A percentile compares a stretch with the other conserved stretches of the same genome.
Evolutionary conservation across 1,140 invertebrate genomes (phyloP).

Genomic region (Maniola jurtina): DNA sequence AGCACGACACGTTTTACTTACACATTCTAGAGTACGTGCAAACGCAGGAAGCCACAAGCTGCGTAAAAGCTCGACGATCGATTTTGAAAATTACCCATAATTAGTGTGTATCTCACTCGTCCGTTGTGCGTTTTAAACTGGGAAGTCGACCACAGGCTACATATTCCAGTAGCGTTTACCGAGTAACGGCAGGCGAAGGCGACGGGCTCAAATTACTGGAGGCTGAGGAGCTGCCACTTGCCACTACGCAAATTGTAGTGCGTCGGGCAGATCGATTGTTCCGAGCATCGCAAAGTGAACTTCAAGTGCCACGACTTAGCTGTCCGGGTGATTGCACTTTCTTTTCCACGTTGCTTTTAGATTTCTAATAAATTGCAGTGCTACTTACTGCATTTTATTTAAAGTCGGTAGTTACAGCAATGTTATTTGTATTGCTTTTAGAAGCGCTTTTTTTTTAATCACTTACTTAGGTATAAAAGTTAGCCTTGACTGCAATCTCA

Average conservation of each 20-base stretch:
- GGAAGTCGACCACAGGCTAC: constrained; percentile 65
- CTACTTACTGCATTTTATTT: constrained; percentile 15
- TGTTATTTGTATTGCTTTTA: neutral
- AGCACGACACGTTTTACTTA: constrained; percentile 39
- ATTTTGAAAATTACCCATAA: constrained; percentile 78
- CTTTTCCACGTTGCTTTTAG: constrained; percentile 23
- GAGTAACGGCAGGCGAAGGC: constrained; percentile 68
- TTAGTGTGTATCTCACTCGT: constrained; percentile 73
- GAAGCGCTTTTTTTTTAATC: too few species aligned
- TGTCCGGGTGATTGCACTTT: constrained; percentile 25
- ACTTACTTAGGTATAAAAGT: too few species aligned
- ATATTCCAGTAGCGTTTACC: constrained; percentile 77
- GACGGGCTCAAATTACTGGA: constrained; percentile 73
- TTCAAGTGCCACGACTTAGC: constrained; percentile 30
- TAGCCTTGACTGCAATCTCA: too few species aligned
- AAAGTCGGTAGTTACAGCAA: neutral
- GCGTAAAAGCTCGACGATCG: constrained; percentile 69
- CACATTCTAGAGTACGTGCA: constrained; percentile 49
- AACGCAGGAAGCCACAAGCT: constrained; percentile 66
- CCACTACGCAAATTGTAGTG: constrained; percentile 71
- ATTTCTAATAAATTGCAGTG: constrained; percentile 21
- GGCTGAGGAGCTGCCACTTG: constrained; percentile 57
- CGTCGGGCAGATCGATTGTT: constrained; percentile 58
- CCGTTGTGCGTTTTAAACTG: constrained; percentile 66
- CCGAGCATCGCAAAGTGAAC: constrained; percentile 23